Percentiles rank a stretch among this genome's conserved stretches.
Conservation (phyloP, 2,113 vertebrate species). For the Phalacrocorax brasilianus region DNA sequence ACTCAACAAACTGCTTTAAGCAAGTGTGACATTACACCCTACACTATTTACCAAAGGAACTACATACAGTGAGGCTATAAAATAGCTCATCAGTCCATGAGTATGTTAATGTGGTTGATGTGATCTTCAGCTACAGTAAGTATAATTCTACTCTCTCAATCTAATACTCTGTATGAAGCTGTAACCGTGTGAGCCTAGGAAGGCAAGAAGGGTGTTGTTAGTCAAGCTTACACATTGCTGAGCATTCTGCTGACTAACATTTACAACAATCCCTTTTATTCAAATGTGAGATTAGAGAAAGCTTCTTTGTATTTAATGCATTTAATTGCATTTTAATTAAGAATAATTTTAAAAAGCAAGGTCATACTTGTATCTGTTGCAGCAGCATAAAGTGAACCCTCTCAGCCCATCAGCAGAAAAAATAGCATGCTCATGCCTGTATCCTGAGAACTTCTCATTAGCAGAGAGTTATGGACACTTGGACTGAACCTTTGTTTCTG, state of each 20-base stretch:
- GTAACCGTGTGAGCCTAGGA: not conserved
- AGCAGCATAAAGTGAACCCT: not conserved
- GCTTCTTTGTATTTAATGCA: not conserved
- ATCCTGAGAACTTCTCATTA: not conserved
- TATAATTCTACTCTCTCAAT: not conserved
- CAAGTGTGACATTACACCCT: slow-evolving; percentile 23
- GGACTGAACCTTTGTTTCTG: not conserved
- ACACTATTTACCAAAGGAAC: not conserved
- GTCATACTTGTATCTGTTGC: not conserved
- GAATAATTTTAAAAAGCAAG: not conserved
- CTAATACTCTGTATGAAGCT: rapidly evolving
- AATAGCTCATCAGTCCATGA: not conserved
- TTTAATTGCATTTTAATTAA: not conserved
- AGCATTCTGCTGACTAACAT: not conserved
- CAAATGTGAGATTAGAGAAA: not conserved
- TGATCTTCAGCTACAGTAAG: not conserved
- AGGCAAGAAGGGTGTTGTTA: not conserved
- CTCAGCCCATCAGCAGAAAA: not conserved
- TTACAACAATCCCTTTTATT: not conserved
- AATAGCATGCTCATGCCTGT: not conserved
- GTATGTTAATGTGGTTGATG: not conserved
- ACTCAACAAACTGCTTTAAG: slow-evolving; percentile 36
- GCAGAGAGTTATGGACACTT: not conserved
- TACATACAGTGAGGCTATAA: not conserved
- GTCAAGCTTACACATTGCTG: not conserved